A percentile compares a stretch with the other conserved stretches of the same genome.
phyloP scores from a whole-genome alignment of 2,797 vertebrate species.

The Rhynchonycteris naso region DNA sequence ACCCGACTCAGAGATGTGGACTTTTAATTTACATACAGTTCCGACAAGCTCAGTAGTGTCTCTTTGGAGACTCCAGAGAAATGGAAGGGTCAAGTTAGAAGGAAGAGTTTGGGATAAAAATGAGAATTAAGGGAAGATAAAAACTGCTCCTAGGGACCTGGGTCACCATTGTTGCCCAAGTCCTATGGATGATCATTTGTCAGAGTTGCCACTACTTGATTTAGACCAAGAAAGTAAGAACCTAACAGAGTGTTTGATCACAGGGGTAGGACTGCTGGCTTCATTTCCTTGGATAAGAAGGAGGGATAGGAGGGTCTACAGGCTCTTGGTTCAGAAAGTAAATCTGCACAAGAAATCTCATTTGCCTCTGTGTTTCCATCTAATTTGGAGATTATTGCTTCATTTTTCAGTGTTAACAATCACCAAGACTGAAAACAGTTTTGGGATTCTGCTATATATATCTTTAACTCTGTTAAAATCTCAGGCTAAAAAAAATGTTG shows the following conservation, averaged over 20 bases:
- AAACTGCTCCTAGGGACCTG: background rate
- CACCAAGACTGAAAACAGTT: slow-evolving; percentile 1
- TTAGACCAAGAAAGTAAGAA: background rate
- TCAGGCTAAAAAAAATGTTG: background rate
- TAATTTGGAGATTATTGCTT: background rate
- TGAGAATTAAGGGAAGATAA: background rate
- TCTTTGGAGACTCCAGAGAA: background rate
- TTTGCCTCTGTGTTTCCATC: background rate
- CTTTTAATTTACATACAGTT: background rate
- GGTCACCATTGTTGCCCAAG: background rate
- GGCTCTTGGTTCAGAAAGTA: background rate
- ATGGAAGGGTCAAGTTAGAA: background rate
- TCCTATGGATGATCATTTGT: background rate
- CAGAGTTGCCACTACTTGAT: background rate
- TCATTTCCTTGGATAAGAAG: background rate
- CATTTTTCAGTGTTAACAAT: background rate
- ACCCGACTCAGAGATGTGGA: background rate
- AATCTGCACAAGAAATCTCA: background rate
- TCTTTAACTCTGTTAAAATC: slow-evolving; percentile 10
- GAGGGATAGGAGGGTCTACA: background rate
- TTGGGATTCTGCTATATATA: background rate
- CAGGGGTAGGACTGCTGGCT: background rate
- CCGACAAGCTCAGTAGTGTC: background rate
- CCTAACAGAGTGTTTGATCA: background rate
- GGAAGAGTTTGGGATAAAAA: background rate